phyloP scores from a whole-genome alignment of 2,888 invertebrate genomes.

The Pocota personata region DNA sequence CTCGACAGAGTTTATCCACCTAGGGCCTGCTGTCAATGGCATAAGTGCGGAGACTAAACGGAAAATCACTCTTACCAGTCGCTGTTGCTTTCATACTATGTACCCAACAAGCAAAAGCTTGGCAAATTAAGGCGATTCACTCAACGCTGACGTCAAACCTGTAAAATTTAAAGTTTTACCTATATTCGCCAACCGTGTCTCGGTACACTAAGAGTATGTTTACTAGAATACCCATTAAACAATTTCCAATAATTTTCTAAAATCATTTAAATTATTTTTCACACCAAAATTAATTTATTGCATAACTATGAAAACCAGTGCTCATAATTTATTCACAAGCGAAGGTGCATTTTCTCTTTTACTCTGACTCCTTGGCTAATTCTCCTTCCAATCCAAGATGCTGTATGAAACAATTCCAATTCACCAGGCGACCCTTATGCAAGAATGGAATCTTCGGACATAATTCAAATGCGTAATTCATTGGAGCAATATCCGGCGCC shows the following conservation, averaged over 20 bases:
- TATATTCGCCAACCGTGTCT: too few species aligned
- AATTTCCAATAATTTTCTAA: background rate
- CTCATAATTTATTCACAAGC: background rate
- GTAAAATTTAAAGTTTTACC: too few species aligned
- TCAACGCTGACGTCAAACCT: too few species aligned
- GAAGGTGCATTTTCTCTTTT: background rate
- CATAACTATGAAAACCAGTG: background rate
- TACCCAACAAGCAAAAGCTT: too few species aligned
- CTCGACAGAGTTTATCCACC: too few species aligned
- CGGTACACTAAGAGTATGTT: too few species aligned
- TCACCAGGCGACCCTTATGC: conserved; percentile 80
- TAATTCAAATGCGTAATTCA: conserved; percentile 81
- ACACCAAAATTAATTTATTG: background rate
- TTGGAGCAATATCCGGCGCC: conserved; percentile 80
- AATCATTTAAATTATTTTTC: background rate
- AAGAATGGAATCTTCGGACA: conserved; percentile 81
- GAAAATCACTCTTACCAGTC: too few species aligned
- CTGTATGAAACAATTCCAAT: conserved; percentile 80
- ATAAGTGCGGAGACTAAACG: too few species aligned
- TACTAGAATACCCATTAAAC: too few species aligned
- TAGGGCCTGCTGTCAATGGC: too few species aligned
- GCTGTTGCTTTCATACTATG: too few species aligned
- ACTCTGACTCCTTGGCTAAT: conserved; percentile 66
- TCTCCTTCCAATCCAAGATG: conserved; percentile 80
- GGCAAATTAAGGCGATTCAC: too few species aligned